Evolutionary conservation across 1,140 invertebrate species (phyloP), one percentile per base, ranked within the genome.

Genomic region (Ceratina calcarata): DNA sequence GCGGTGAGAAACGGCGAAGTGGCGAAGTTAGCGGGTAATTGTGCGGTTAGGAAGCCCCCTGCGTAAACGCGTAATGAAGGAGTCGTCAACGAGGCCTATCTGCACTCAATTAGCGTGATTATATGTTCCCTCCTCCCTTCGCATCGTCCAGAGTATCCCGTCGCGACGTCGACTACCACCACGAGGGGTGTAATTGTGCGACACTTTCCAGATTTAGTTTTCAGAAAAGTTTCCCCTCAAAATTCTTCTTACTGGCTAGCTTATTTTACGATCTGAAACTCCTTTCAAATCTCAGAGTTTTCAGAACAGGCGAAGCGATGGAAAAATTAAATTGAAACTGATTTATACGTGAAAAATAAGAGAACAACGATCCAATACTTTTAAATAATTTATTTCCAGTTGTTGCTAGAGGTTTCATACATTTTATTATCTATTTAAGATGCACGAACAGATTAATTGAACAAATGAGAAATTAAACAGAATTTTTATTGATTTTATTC

Each of bases 91-190:
- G 86, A 87, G 85, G 85, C 85, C 87, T 90, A 90, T 89, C 89
- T 84, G 83, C 86, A 89, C 89, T 90, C 87, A 89, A 90, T 90
- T 90, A 90, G 85, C 83, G 82, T 83, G 88, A 90, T 89, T 89
- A 89, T 86, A 80, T 81, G 84, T 76, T 84, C 80, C 83, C 85
- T 84, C 82, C 80, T 82, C 79, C 79, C 4, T 32, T 32, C 27
- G 27, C 85, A 81, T 81, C 85, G 73, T 66, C 62, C 69, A 37
- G 80, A 82, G 57, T 79, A 75, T 77, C 75, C 75, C 83, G 64
- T 85, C 73, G 83, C 80, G 83, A 86, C 84, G 85, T 76, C 83
- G 58, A 22, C 69, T 58, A 55, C 53, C 71, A 69, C 67, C 62
- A 73, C 8, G 65, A 57, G 49, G 67, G 75, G 80, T 82, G 83